Evolutionary conservation across 2,797 vertebrate species (phyloP).

Genomic region (Alauda arvensis): DNA sequence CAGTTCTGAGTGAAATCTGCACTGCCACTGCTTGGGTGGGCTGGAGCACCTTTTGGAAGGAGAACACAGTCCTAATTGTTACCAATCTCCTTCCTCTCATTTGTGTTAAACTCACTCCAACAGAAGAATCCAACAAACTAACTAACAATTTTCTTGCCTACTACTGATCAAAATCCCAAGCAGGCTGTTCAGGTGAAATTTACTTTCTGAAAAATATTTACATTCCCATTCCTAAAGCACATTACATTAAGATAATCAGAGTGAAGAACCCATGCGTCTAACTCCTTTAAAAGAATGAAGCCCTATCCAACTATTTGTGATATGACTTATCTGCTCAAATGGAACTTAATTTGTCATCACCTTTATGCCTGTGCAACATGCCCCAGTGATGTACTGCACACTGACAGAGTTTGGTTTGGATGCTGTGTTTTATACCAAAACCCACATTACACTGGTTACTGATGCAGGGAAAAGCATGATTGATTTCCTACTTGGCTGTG

Average conservation of each 20-base stretch:
- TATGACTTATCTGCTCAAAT: slow-evolving; percentile 1
- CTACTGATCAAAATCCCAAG: background rate
- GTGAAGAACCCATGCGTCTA: background rate
- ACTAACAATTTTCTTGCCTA: background rate
- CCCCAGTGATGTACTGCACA: background rate
- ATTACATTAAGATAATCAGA: background rate
- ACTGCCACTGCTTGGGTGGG: background rate
- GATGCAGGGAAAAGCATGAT: background rate
- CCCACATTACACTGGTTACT: background rate
- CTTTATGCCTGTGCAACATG: background rate
- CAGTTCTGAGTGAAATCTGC: background rate
- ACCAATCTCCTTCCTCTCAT: background rate
- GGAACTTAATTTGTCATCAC: background rate
- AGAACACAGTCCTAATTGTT: background rate
- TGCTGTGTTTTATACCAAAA: background rate
- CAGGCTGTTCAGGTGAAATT: background rate
- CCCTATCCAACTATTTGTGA: background rate
- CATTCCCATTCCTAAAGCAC: background rate
- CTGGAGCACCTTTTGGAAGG: background rate
- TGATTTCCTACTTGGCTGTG: background rate
- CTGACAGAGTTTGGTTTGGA: background rate
- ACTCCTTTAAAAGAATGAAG: background rate
- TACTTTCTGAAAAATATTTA: background rate
- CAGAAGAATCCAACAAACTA: background rate
- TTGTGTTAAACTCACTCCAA: background rate